These are phyloP conservation scores for Thripadectes ignobilis DNA, from an alignment of 2,797 vertebrate genomes.

Conservation along the genomic window DNA sequence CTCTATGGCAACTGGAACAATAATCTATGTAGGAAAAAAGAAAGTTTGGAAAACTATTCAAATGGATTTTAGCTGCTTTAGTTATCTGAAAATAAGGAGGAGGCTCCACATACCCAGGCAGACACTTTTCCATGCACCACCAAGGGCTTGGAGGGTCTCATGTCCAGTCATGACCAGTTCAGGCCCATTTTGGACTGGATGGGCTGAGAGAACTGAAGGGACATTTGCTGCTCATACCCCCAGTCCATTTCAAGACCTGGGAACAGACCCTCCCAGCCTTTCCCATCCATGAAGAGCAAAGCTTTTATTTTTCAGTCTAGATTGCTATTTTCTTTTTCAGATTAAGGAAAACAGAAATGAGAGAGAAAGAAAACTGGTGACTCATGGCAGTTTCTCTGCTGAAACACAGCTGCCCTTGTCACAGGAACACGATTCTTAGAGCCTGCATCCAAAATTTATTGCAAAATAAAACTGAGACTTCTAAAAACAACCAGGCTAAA, in stretches of 20 bases:
- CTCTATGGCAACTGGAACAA: background rate
- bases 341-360: constrained; percentile 29
- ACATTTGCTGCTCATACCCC: background rate
- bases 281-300: constrained; percentile 35
- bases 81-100: background rate
- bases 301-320: background rate
- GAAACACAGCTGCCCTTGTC: constrained; percentile 56
- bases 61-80: background rate
- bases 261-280: constrained; percentile 1
- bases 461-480: constrained; percentile 49
- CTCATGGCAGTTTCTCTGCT: constrained; percentile 24
- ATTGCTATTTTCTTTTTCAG: constrained; percentile 51
- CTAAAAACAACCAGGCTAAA: background rate
- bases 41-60: background rate
- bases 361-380: constrained; percentile 17
- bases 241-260: constrained; percentile 3
- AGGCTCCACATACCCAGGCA: background rate
- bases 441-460: constrained; percentile 30
- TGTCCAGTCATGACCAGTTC: background rate
- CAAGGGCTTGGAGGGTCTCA: background rate
- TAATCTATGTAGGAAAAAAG: accelerated
- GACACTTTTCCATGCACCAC: background rate
- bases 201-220: background rate
- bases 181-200: background rate
- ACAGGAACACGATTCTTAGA: background rate